Evolutionary conservation across 2,888 invertebrate species (phyloP), one percentile per base, ranked within the genome.

Genomic region (Gymnoscelis rufifasciata): DNA sequence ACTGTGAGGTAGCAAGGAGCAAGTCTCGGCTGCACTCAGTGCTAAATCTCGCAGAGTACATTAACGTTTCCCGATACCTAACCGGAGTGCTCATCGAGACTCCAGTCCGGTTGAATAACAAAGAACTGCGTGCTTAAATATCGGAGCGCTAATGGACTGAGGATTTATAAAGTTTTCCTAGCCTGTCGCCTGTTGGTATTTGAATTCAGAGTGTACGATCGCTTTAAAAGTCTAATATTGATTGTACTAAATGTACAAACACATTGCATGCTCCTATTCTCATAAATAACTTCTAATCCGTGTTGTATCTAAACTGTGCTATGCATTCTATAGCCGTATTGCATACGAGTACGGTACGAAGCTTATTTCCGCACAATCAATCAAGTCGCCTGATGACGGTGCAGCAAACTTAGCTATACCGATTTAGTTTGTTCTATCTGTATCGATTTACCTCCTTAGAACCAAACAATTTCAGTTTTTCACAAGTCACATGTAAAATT

Each of bases 51-150:
- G 54, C 70, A 56, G 72, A 78, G 60, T 77, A 81, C 81, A 83
- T 83, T 83, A 84, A 78, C 79, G 79, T 84, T 83, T 83, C 81
- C 78, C 83, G 80, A 84, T 84, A 84, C 76, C 80, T 78, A 78
- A 79, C 80, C 77, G 73, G 68, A 77, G 77, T 73, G 71, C 75
- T 77, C 74, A 68, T 73, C 57, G 60, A 56, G 57, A 53, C 51
- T 51, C 60, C 71, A 69, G 78, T 79, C 78, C 74, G 68, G 74
- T 74, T 72, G 77, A 82, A 83, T 84, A 80, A 83, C 81, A 87
- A 87, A 86, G 81, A 83, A 81, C 74, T 79, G 79, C 71, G 77
- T 78, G 70, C 69, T 74, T 70, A 78, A 77, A 78, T 81, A 82
- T 82, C 77, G 77, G 66, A 74, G 67, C 73, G 66, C 77, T 83